Evolutionary conservation across 2,888 invertebrate genomes (phyloP), one percentile per base, ranked within the genome.

Genomic region (Silvanus unidentatus): DNA sequence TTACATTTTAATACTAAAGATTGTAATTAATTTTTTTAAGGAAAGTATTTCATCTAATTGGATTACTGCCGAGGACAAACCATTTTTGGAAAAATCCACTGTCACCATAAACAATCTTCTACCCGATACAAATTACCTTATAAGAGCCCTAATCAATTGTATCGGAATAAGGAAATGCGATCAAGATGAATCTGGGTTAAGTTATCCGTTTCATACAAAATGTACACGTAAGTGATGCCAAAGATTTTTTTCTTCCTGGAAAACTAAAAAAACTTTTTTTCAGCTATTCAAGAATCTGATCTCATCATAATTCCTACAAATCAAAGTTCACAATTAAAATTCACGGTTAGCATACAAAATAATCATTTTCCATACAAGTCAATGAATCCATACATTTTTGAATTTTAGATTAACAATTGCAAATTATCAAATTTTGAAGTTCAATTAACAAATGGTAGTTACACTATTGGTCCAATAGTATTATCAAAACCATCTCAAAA

Each of bases 81-180:
- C 4, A 32, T 12, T 32, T 32, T 32, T n/a, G 6, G 32, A 32
- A 3, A 9, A 32, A 4, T 12, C 32, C 10, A n/a, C 4, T 4
- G 5, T 32, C 3, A 32, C 5, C 5, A 5, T 32, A 32, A 9
- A 30, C 13, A 16, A 39, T 22, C 28, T 48, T 30, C 10, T 44
- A 30, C 13, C 50, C 0, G 50, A 51, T 39, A 46, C 50, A n/a
- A 13, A 40, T 12, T 51, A 51, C 37, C 32, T 12, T 13, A 39
- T 48, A 8, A 35, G 50, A 36, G 45, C 48, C 10, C 4, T 41
- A 29, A 34, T 46, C 15, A 32, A 12, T 22, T 22, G 22, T 8
- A 8, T 37, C 37, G 16, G 15, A 16, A 36, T 2, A 29, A 5
- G 10, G 2, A 10, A 16, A 11, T 11, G 13, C 16, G 6, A 11